Conservation (phyloP, 2,797 vertebrate genomes). For the Decapterus maruadsi region DNA sequence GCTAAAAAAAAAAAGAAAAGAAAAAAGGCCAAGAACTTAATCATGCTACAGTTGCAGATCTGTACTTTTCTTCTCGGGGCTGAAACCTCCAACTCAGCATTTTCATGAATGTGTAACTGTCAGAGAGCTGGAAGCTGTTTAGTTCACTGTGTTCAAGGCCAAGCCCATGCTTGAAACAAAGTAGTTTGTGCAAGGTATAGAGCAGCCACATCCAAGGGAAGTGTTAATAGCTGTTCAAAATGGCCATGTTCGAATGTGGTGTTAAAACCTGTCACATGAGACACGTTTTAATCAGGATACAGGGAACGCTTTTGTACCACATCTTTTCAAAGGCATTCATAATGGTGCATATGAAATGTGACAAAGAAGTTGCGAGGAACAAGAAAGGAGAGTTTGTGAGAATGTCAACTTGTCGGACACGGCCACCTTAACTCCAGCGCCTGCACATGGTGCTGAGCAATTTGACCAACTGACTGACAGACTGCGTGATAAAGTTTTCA, state of each 20-base stretch:
- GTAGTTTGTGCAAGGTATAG: background rate
- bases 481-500: too few species aligned
- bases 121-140: background rate
- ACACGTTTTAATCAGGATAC: too few species aligned
- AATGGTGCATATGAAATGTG: background rate
- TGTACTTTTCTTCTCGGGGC: background rate
- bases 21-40: background rate
- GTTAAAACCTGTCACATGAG: background rate
- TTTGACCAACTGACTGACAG: background rate
- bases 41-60: background rate
- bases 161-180: background rate
- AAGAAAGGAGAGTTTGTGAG: background rate
- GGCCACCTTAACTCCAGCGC: background rate
- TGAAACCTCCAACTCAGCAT: background rate
- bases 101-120: background rate
- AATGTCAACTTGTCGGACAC: background rate
- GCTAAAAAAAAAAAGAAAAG: too few species aligned
- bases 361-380: background rate
- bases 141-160: background rate
- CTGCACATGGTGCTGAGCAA: conserved; percentile 9
- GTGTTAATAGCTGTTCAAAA: conserved; percentile 9
- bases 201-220: background rate
- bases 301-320: too few species aligned
- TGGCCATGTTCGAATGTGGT: background rate
- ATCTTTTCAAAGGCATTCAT: background rate